Base-by-base conservation (phyloP, 2,113 vertebrate species). In the Tringa solitaria region DNA sequence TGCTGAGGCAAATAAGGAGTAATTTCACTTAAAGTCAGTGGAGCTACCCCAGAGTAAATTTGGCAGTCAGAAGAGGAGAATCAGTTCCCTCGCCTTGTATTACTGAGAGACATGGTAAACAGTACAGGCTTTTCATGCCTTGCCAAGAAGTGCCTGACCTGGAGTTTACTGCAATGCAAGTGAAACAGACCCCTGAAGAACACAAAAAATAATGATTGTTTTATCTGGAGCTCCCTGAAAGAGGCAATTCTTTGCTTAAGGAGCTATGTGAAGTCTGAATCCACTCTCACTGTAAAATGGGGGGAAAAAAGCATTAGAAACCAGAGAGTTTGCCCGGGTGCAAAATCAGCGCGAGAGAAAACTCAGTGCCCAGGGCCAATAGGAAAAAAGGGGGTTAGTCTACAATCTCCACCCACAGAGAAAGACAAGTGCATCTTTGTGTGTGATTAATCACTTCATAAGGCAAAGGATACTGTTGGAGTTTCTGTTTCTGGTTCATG, bases 381-480 rank as follows among this genome's bases (percentile, higher is more conserved):
- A 79, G 41, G 24, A 54, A 87, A 87, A 91, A 87, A 86, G 14
- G 26, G 70, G 35, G n/a, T 90, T 86, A 90, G 37, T 17, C 63
- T 69, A 17, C 84, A 59, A 6, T 48, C 54, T 80, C 90, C 91
- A 75, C 95, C 87, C 91, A 74, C 67, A 73, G 16, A 67, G 87
- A 78, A 84, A 91, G 77, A 96, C 88, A 96, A 96, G 78, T 90
- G 90, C 73, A 63, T 93, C 94, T 94, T 90, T 97, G 94, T 96
- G 68, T 4, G 4, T 12, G 24, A 77, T 72, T 68, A 78, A 74
- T 24, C 73, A 28, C 45, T 96, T 92, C 33, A 23, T 19, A 33
- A 68, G 15, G 74, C 84, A 54, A 98, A 99, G 99, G 99, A 99
- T 99, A 99, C 99, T 99, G 99, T 94, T 99, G 98, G 8, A 98